Base-by-base conservation (phyloP, 2,113 vertebrate species). In the Gobius niger region DNA sequence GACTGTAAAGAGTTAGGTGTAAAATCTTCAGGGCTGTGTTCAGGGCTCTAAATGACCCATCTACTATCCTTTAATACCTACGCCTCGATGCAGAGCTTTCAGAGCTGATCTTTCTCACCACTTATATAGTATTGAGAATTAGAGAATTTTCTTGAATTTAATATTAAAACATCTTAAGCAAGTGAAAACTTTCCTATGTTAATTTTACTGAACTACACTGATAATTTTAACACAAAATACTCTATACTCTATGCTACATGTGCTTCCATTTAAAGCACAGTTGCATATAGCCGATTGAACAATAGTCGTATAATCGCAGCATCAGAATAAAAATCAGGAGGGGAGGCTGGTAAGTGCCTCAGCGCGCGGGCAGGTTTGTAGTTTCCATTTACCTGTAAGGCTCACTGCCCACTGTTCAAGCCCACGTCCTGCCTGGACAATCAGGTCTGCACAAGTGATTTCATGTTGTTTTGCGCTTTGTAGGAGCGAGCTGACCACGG, bases 401-500 rank as follows among this genome's bases (percentile, higher is more conserved):
- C 51, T 16, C 14, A 10, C 49, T 47, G 62, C 62, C 62, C 47
- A 34, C 73, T 3, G 47, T 10, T 56, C 5, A 2, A 54, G 41
- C 70, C 61, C 76, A 66, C 72, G 2, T 19, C 44, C 57, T 57
- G 51, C 54, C 0, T 57, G 65, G 52, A 78, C 65, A 74, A 73
- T 68, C 72, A 52, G 59, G 53, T 42, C 65, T 14, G 10, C 10
- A 75, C 46, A 52, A 82, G 70, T 70, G 67, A 82, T 63, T 82
- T 80, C 75, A 80, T 77, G 72, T 73, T 19, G 40, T 47, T 49
- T 78, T 67, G 77, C 63, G 41, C 75, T 72, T 68, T 67, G 52
- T 75, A 70, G 51, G 1, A 65, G 64, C 47, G 63, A 72, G 62
- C 83, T 75, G 84, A 74, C 81, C 81, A 75, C 76, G 68, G 81